These are phyloP conservation scores for Papilio polyxenes DNA, from an alignment of 1,140 invertebrate species.

Conservation along the genomic window DNA sequence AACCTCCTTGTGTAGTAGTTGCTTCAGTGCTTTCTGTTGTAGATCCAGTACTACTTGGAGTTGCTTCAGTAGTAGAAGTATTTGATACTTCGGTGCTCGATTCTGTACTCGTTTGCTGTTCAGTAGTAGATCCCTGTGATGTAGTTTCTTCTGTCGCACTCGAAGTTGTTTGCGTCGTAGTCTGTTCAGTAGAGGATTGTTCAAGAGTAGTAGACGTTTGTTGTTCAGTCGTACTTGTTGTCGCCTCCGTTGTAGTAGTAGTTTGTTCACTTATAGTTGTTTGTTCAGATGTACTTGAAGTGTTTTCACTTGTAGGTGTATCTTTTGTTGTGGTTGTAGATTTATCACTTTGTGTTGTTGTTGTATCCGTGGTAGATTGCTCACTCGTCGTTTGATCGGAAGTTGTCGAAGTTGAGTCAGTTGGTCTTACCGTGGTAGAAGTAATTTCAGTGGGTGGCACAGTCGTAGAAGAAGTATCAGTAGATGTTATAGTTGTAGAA, in stretches of 20 bases:
- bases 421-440: slow-evolving; percentile 46
- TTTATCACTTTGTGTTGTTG: slow-evolving; percentile 42
- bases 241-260: slow-evolving; percentile 35
- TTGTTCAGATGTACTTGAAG: slow-evolving; percentile 43
- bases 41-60: slow-evolving; percentile 50
- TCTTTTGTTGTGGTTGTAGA: slow-evolving; percentile 38
- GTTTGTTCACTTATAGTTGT: slow-evolving; percentile 40
- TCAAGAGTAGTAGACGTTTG: slow-evolving; percentile 41
- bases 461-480: slow-evolving; percentile 48
- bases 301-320: slow-evolving; percentile 41
- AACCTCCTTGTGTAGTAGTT: slow-evolving; percentile 56
- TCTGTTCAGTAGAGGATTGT: slow-evolving; percentile 46
- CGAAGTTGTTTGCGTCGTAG: slow-evolving; percentile 47
- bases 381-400: slow-evolving; percentile 50
- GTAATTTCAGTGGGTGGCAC: slow-evolving; percentile 41
- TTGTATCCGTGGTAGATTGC: slow-evolving; percentile 44
- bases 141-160: slow-evolving; percentile 54
- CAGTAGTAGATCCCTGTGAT: slow-evolving; percentile 49
- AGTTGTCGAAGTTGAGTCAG: slow-evolving; percentile 39
- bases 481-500: slow-evolving; percentile 39
- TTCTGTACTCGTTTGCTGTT: slow-evolving; percentile 48
- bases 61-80: slow-evolving; percentile 49
- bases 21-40: slow-evolving; percentile 58
- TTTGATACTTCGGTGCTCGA: slow-evolving; percentile 48
- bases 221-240: slow-evolving; percentile 43